A percentile compares a stretch with the other conserved stretches of the same genome.
Evolutionary conservation across 2,797 vertebrate species (phyloP).

Genomic region (Caiman crocodilus): DNA sequence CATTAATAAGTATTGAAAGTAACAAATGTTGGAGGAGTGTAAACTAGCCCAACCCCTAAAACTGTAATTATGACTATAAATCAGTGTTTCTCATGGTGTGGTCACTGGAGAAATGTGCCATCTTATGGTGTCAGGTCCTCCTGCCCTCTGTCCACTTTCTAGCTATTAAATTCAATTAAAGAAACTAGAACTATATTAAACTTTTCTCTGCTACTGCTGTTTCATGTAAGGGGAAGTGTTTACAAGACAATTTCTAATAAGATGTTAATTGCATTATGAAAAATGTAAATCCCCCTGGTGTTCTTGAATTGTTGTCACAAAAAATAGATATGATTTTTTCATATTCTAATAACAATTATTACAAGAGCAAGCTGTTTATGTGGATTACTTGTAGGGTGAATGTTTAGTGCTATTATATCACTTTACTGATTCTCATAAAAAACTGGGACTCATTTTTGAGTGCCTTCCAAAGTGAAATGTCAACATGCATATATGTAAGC

Average conservation of each 20-base stretch:
- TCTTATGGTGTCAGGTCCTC: neutral
- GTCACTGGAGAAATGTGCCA: neutral
- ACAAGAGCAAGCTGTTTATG: neutral
- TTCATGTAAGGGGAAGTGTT: neutral
- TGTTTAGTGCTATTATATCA: rapidly evolving
- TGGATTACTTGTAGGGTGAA: neutral
- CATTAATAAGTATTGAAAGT: neutral
- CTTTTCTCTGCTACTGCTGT: too few species aligned
- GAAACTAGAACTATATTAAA: too few species aligned
- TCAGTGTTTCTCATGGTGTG: rapidly evolving
- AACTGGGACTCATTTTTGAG: rapidly evolving
- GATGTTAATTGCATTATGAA: neutral
- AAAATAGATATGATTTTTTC: neutral
- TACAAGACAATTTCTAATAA: neutral
- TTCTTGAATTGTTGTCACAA: neutral
- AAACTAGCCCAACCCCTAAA: neutral
- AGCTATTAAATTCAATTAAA: neutral
- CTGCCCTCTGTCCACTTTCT: neutral
- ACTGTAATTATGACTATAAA: neutral
- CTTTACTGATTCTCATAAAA: rapidly evolving
- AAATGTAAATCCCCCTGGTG: neutral
- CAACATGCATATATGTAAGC: neutral
- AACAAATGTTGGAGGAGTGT: neutral
- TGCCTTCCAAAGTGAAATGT: neutral
- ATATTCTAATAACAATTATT: neutral